Percentiles rank a stretch among this genome's conserved stretches.
phyloP scores from a whole-genome alignment of 2,888 invertebrate species.

The Folsomia manolachei region DNA sequence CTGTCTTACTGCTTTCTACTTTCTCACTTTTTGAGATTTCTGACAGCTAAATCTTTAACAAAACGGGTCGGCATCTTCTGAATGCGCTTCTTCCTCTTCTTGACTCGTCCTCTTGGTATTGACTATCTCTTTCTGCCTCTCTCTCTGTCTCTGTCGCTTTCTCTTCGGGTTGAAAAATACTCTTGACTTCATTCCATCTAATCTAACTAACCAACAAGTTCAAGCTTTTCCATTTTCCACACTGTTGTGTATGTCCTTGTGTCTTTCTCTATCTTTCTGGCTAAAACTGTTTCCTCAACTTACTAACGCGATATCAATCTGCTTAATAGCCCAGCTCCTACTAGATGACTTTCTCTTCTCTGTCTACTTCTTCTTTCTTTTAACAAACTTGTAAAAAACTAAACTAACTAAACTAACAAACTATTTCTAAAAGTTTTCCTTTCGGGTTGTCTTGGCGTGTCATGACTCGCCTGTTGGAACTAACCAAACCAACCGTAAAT shows the following conservation, averaged over 20 bases:
- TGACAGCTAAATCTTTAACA: too few relatives aligned
- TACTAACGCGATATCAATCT: neutral
- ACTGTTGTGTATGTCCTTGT: neutral
- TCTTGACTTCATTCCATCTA: too few relatives aligned
- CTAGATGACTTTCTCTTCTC: neutral
- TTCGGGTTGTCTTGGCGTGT: too few relatives aligned
- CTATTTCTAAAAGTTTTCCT: neutral
- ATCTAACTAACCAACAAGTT: too few relatives aligned
- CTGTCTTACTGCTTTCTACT: neutral
- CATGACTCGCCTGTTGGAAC: too few relatives aligned
- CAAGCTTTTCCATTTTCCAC: too few relatives aligned
- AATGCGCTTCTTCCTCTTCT: slow-evolving; percentile 7
- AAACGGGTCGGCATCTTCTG: slow-evolving; percentile 1
- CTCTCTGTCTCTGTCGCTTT: neutral
- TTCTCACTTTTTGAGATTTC: neutral
- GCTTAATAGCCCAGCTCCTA: neutral
- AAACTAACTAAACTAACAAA: neutral
- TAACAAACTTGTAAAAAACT: neutral
- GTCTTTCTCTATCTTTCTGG: neutral
- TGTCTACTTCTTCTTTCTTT: too few relatives aligned
- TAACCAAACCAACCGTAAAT: too few relatives aligned
- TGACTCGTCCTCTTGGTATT: neutral
- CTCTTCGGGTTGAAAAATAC: too few relatives aligned
- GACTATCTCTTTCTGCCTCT: neutral
- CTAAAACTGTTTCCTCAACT: neutral